Evolutionary conservation across 2,797 vertebrate species (phyloP).

Genomic region (Pangasius macronema): DNA sequence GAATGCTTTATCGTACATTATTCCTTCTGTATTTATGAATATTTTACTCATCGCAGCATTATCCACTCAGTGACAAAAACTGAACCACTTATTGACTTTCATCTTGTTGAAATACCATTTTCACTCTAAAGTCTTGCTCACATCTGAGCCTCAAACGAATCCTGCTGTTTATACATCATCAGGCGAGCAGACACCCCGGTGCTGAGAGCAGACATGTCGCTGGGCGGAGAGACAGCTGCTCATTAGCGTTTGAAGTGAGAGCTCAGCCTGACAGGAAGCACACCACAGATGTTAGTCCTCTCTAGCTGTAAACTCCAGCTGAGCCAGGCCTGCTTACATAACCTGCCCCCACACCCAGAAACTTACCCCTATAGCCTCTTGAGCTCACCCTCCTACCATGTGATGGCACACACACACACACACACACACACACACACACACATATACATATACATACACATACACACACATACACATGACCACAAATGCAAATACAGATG

Average conservation of each 20-base stretch:
- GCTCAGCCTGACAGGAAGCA: constrained; percentile 56
- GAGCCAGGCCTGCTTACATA: constrained; percentile 63
- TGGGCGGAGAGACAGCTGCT: constrained; percentile 52
- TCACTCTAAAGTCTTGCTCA: neutral
- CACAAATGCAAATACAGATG: neutral
- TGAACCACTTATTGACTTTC: neutral
- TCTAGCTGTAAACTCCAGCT: constrained; percentile 59
- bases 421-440: constrained; percentile 7
- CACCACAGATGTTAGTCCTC: constrained; percentile 62
- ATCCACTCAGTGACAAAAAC: neutral
- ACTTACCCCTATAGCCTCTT: constrained; percentile 37
- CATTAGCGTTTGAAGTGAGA: constrained; percentile 30
- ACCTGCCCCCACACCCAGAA: constrained; percentile 32
- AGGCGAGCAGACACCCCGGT: neutral
- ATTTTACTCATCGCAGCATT: neutral
- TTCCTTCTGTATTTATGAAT: neutral
- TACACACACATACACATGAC: too few species aligned
- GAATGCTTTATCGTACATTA: neutral
- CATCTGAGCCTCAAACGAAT: neutral
- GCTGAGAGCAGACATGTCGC: constrained; percentile 24
- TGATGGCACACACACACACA: neutral
- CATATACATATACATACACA: neutral
- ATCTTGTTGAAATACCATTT: neutral
- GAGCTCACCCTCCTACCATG: neutral
- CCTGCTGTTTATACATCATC: constrained; percentile 7